Evolutionary conservation across 1,140 invertebrate genomes (phyloP).

Genomic region (Pinna nobilis): DNA sequence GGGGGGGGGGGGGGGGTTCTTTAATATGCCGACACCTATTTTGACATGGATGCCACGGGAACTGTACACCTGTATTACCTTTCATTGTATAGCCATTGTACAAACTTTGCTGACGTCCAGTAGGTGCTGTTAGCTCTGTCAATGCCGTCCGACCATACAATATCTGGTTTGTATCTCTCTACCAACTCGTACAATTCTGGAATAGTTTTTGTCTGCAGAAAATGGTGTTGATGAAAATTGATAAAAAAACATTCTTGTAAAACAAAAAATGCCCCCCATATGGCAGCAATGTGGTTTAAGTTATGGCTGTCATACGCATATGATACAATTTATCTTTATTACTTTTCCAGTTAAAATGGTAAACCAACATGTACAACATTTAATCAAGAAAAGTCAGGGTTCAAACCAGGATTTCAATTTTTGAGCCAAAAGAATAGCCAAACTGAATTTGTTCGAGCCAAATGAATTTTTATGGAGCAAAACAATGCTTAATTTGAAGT

Average conservation of each 20-base stretch:
- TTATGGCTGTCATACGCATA: background rate
- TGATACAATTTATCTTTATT: background rate
- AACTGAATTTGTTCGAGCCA: no score
- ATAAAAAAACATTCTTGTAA: background rate
- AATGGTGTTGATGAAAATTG: background rate
- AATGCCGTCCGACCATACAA: slow-evolving; percentile 94
- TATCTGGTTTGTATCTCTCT: slow-evolving; percentile 86
- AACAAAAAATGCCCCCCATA: background rate
- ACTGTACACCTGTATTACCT: no score
- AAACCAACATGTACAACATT: no score
- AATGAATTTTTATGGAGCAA: no score
- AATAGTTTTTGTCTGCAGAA: slow-evolving; percentile 52
- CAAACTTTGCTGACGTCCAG: slow-evolving; percentile 78
- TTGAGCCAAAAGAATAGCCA: no score
- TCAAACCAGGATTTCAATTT: no score
- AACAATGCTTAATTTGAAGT: no score
- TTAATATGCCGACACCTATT: no score
- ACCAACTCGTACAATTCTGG: slow-evolving; percentile 78
- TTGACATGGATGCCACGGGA: no score
- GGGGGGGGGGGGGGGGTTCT: no score
- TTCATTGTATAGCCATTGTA: slow-evolving; percentile 96
- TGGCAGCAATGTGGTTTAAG: background rate
- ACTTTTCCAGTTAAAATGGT: no score
- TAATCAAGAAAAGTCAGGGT: no score
- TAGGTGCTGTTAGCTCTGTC: slow-evolving; percentile 79